These are phyloP conservation scores for Temnothorax ravouxi DNA, from an alignment of 2,888 invertebrate genomes.

Conservation along the genomic window DNA sequence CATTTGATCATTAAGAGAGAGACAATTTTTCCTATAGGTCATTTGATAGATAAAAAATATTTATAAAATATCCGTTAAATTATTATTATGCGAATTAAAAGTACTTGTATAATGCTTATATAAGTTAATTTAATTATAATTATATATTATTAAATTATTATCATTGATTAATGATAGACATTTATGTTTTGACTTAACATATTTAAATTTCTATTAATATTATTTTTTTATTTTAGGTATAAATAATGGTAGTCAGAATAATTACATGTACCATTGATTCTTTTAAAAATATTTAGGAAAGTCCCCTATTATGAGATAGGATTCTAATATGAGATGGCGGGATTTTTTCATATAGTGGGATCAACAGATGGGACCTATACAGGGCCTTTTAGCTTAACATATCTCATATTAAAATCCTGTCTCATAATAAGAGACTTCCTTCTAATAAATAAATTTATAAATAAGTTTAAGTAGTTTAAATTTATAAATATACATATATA, in stretches of 20 bases:
- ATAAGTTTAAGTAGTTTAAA: too few relatives aligned
- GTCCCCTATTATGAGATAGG: too few relatives aligned
- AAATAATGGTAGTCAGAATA: neutral
- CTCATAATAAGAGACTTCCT: too few relatives aligned
- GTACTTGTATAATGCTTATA: neutral
- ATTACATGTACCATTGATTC: neutral
- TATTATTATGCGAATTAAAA: neutral
- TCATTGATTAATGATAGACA: neutral
- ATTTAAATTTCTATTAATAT: neutral
- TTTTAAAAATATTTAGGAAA: neutral
- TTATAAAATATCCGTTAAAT: neutral
- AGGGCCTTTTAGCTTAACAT: too few relatives aligned
- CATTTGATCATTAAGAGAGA: neutral
- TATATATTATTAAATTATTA: conserved; percentile 5
- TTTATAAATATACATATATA: neutral
- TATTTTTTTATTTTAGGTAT: neutral
- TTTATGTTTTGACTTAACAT: neutral
- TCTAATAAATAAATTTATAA: too few relatives aligned
- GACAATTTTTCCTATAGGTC: neutral
- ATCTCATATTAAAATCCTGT: too few relatives aligned
- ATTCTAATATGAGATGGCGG: too few relatives aligned
- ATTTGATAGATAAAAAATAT: neutral
- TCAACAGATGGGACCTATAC: too few relatives aligned
- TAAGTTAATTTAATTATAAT: neutral
- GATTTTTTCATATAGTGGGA: too few relatives aligned